Percentiles rank a stretch among this genome's conserved stretches.
phyloP scores from a whole-genome alignment of 2,113 vertebrate genomes.

The Cavia porcellus region DNA sequence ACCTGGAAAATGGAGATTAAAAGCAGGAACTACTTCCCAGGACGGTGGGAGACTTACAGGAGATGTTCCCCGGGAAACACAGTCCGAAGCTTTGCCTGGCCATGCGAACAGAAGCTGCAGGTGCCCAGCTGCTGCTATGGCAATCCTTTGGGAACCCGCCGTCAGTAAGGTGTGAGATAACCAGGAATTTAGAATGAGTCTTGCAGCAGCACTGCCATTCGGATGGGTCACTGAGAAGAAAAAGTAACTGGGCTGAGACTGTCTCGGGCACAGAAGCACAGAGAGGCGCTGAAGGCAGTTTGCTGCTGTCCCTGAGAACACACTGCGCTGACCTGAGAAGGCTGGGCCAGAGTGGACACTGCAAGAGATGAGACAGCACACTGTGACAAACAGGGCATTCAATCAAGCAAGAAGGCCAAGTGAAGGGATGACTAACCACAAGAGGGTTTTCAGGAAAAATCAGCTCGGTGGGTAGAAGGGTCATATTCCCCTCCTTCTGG shows the following conservation, averaged over 20 bases:
- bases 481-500: rapidly evolving
- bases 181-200: rapidly evolving
- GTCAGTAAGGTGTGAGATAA: not conserved
- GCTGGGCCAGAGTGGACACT: not conserved
- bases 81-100: not conserved
- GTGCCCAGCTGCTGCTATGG: not conserved
- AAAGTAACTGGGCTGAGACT: not conserved
- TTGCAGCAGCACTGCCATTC: rapidly evolving
- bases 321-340: rapidly evolving
- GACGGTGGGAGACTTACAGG: not conserved
- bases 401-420: not conserved
- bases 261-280: not conserved
- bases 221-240: not conserved
- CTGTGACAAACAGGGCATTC: rapidly evolving
- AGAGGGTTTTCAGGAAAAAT: rapidly evolving
- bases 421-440: too few relatives aligned
- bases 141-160: not conserved
- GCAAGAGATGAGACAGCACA: not conserved
- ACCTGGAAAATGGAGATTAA: too few relatives aligned
- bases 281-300: not conserved
- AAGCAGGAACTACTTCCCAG: not conserved
- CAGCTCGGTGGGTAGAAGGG: rapidly evolving
- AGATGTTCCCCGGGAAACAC: not conserved
- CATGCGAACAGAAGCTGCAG: rapidly evolving
- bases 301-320: too few relatives aligned